Base-by-base conservation (phyloP, 2,888 invertebrate species). In the Psylliodes chrysocephalus region DNA sequence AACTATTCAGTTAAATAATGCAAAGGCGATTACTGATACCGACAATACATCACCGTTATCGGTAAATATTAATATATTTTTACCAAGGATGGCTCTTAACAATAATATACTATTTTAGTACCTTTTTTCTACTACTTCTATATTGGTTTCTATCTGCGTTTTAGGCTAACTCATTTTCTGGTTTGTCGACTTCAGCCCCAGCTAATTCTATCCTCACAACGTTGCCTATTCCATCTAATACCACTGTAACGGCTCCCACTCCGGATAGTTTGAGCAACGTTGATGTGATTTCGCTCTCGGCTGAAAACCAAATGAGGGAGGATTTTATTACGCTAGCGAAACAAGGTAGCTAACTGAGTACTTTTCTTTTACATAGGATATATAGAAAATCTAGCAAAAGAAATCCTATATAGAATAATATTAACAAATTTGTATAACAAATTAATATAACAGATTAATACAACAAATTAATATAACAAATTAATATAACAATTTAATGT, bases 261-360 rank as follows among this genome's bases (percentile, higher is more conserved):
- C 84, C 86, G 0, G 87, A 87, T 72, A 87, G 87, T 1, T 77
- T 88, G 2, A 87, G 87, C 0, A 86, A 77, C 57, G 74, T 75
- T 5, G 77, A 78, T 66, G 73, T 72, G 81, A 84, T 33, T 83
- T 86, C 5, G 75, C 83, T 77, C 40, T 72, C 75, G n/a, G 73
- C 74, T 2, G 78, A 78, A 52, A 74, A 73, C 65, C 78, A 77
- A 52, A 71, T 76, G 62, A 61, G 75, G 59, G 89, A 90, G 63
- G 90, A 90, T 82, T 91, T 91, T 78, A 83, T 89, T 0, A 84
- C 86, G 4, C 84, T 90, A 57, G 90, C 91, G 12, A 90, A 90
- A 78, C 88, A 89, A 77, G 84, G 91, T 88, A 77, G 81, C 6
- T 5, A 28, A 12, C 49, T 49, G 12, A 82, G 14, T 33, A 12